Evolutionary conservation across 2,797 vertebrate genomes (phyloP), one percentile per base, ranked within the genome.

Genomic region (Gymnoscopelus microlampas): DNA sequence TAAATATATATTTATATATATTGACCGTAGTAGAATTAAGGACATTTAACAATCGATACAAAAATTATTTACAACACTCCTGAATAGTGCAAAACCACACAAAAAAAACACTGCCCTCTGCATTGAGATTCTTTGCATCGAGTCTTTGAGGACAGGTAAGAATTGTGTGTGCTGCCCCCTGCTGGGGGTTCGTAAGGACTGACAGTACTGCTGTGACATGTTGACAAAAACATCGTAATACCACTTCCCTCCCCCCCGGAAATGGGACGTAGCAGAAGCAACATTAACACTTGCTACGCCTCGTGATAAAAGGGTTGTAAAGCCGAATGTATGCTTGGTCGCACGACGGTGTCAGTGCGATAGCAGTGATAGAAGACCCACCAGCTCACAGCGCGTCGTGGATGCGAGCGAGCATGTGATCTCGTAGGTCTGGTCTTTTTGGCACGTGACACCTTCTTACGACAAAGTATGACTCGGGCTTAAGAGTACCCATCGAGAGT

Each of bases 41-140:
- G 85, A 86, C 88, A 88, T 85, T 44, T 66, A 86, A 90, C 84
- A 89, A 87, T 66, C 65, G 73, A 85, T 93, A 93, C 79, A 94
- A 94, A 89, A 93, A 86, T 81, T 89, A 91, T 93, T 88, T 92
- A 93, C 89, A 92, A 91, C 87, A 92, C 83, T 89, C 68, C 81
- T 76, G 76, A 92, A 91, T 94, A 93, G 93, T 94, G 92, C 93
- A 94, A 94, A 92, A 88, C 66, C 84, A 86, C 84, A 91, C 81
- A 44, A 44, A 44, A 8, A 44, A 88, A 85, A 87, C 76, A 68
- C 84, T 78, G 81, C 73, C 83, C 81, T 85, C 70, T 24, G 71
- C 64, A 75, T 75, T 71, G 74, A 82, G 76, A 86, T 83, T 84
- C 81, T 87, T 35, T 88, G 85, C 85, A 87, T 81, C 49, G 71